Evolutionary conservation across 2,113 vertebrate species (phyloP).

Genomic region (Hucho hucho): DNA sequence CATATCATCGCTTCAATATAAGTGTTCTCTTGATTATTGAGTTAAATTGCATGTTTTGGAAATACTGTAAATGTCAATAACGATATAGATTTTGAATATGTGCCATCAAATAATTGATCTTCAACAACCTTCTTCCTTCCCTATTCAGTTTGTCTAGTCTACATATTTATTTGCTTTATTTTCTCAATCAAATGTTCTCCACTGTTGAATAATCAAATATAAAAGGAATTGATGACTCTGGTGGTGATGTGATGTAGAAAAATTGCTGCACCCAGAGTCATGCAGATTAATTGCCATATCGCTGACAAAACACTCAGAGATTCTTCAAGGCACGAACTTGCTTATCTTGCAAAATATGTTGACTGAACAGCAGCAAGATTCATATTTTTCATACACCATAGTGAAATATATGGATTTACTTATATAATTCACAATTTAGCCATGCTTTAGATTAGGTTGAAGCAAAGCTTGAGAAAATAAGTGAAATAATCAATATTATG

Average conservation of each 20-base stretch:
- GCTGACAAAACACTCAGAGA: conserved; percentile 9
- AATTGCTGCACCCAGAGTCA: conserved; percentile 5
- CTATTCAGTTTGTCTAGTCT: neutral
- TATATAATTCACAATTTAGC: conserved; percentile 1
- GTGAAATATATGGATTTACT: neutral
- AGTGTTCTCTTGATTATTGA: too few species aligned
- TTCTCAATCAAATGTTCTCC: neutral
- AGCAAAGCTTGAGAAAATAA: neutral
- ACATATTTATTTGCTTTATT: neutral
- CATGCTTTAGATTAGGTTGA: neutral
- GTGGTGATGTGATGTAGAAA: neutral
- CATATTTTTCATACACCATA: neutral
- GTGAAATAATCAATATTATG: neutral
- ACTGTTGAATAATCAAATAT: conserved; percentile 1
- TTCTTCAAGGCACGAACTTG: conserved; percentile 2
- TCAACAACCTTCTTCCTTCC: neutral
- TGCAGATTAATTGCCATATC: conserved; percentile 16
- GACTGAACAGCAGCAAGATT: conserved; percentile 10
- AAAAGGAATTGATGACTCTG: conserved; percentile 1
- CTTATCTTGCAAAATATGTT: conserved; percentile 7
- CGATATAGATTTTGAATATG: neutral
- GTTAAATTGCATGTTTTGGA: neutral
- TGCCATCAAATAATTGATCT: too few species aligned
- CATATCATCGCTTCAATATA: too few species aligned
- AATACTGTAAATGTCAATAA: neutral